A percentile compares a stretch with the other conserved stretches of the same genome.
Evolutionary conservation across 2,797 vertebrate genomes (phyloP).

Genomic region (Hephaestus fuliginosus): DNA sequence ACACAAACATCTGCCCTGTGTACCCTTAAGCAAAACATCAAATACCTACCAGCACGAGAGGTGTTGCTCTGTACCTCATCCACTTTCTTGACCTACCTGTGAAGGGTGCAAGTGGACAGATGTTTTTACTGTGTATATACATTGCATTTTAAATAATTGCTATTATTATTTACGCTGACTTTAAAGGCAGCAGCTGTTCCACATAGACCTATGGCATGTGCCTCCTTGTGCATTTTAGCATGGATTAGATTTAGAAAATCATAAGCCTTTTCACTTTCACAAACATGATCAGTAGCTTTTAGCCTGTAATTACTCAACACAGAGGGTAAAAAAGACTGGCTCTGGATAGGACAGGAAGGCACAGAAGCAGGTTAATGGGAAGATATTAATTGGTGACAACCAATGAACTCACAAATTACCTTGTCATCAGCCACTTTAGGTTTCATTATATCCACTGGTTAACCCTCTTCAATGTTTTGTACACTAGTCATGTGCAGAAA

Average conservation of each 20-base stretch:
- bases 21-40: not conserved
- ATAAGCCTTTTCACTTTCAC: not conserved
- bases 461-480: not conserved
- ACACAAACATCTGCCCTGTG: slow-evolving; percentile 9
- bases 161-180: not conserved
- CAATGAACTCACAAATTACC: not conserved
- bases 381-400: not conserved
- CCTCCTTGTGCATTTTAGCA: not conserved
- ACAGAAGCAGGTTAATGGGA: not conserved
- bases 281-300: not conserved
- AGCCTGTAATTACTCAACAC: not conserved
- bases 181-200: not conserved
- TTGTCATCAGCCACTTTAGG: not conserved
- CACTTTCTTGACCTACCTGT: not conserved
- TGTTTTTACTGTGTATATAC: not conserved
- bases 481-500: not conserved
- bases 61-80: not conserved
- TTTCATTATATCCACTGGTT: not conserved
- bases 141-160: not conserved
- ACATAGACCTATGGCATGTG: not conserved
- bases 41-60: not conserved
- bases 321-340: not conserved
- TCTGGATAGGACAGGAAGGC: not conserved
- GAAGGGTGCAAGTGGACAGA: not conserved
- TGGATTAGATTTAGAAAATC: not conserved